These are phyloP conservation scores for Caradrina clavipalpis DNA, from an alignment of 2,888 invertebrate genomes.

Conservation along the genomic window DNA sequence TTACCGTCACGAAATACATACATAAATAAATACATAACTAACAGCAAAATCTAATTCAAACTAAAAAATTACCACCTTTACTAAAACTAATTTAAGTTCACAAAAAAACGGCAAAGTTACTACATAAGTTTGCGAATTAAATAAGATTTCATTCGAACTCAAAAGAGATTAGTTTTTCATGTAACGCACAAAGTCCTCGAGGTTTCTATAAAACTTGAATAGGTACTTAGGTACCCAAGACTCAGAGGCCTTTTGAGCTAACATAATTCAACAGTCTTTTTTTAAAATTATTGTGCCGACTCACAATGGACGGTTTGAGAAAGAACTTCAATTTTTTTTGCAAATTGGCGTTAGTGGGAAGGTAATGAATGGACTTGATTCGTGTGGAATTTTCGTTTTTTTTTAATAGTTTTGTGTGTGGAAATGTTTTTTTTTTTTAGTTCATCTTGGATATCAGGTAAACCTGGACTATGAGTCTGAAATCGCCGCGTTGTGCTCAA, in stretches of 20 bases:
- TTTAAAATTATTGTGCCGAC: conserved; percentile 41
- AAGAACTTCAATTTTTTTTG: conserved; percentile 16
- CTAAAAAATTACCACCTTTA: neutral
- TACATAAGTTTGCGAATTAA: conserved; percentile 17
- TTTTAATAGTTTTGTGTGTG: neutral
- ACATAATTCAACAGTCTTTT: conserved; percentile 36
- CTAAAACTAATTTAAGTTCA: neutral
- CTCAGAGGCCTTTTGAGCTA: conserved; percentile 34
- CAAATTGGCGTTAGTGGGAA: conserved; percentile 11
- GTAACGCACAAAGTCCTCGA: conserved; percentile 36
- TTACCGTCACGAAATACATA: too few relatives aligned
- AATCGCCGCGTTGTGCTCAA: too few relatives aligned
- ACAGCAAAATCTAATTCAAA: too few relatives aligned
- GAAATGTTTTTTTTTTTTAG: too few relatives aligned
- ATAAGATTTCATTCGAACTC: conserved; percentile 31
- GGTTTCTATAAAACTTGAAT: conserved; percentile 33
- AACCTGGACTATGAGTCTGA: too few relatives aligned
- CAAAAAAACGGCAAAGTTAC: conserved; percentile 12
- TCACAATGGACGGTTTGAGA: conserved; percentile 38
- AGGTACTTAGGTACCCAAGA: neutral
- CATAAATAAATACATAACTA: too few relatives aligned
- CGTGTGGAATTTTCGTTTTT: neutral
- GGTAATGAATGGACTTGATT: neutral
- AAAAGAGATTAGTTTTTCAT: conserved; percentile 49
- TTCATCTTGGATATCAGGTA: too few relatives aligned